Evolutionary conservation across 2,797 vertebrate genomes (phyloP).

Genomic region (Naso thynnoides): DNA sequence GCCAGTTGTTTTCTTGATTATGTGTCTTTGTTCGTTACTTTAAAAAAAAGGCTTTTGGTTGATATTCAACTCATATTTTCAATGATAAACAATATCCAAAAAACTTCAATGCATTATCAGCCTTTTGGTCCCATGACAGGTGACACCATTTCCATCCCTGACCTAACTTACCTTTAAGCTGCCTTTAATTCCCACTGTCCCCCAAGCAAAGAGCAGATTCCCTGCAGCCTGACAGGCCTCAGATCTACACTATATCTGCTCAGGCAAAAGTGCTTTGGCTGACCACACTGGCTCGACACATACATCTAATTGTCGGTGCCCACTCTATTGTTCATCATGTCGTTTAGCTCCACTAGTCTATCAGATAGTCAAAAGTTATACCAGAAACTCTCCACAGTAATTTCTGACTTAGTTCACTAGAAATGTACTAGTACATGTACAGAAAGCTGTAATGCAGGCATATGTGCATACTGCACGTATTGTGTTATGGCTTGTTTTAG

Average conservation of each 20-base stretch:
- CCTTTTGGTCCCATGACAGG: not conserved
- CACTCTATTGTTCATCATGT: not conserved
- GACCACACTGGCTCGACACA: too few species aligned
- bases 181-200: slow-evolving; percentile 1
- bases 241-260: not conserved
- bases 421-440: too few species aligned
- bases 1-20: slow-evolving; percentile 2
- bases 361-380: not conserved
- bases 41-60: not conserved
- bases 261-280: not conserved
- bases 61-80: not conserved
- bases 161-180: slow-evolving; percentile 1
- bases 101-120: not conserved
- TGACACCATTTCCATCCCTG: not conserved
- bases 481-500: too few species aligned
- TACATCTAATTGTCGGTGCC: not conserved
- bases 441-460: too few species aligned
- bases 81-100: too few species aligned
- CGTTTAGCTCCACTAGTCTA: not conserved
- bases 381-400: too few species aligned
- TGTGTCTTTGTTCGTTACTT: not conserved
- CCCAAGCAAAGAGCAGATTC: not conserved
- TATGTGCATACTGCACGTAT: too few species aligned
- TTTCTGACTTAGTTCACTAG: too few species aligned
- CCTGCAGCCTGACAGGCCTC: not conserved